A percentile compares a stretch with the other conserved stretches of the same genome.
These are phyloP conservation scores for Tachysurus fulvidraco DNA, from an alignment of 2,113 vertebrate species.

Conservation along the genomic window DNA sequence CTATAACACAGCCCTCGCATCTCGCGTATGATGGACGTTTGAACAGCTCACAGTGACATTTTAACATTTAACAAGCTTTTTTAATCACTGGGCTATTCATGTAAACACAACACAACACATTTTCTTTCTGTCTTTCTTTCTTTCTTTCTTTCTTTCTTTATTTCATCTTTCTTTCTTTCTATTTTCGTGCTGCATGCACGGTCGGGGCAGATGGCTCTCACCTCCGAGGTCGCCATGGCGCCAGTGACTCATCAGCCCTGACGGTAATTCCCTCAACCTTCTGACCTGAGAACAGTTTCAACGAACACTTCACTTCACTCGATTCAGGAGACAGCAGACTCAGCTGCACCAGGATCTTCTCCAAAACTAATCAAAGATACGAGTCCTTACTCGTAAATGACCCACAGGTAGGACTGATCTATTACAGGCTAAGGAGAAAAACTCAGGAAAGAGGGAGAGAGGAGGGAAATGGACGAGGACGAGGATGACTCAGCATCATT, in stretches of 20 bases:
- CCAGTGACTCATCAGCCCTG: slow-evolving; percentile 61
- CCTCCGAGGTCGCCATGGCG: slow-evolving; percentile 63
- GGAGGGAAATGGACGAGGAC: neutral
- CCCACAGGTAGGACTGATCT: neutral
- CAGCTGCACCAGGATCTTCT: neutral
- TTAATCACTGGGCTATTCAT: neutral
- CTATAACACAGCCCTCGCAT: neutral
- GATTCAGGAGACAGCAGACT: neutral
- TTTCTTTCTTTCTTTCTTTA: neutral
- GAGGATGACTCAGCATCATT: slow-evolving; percentile 5
- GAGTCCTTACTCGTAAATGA: neutral
- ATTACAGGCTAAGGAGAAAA: neutral
- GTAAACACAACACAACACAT: neutral
- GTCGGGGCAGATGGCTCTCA: slow-evolving; percentile 59
- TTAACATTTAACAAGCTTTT: neutral
- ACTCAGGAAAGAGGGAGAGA: neutral
- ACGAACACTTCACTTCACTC: neutral
- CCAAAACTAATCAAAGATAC: neutral
- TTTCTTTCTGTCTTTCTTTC: neutral
- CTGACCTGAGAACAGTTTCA: slow-evolving; percentile 33
- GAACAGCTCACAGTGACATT: neutral
- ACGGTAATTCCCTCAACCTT: slow-evolving; percentile 44
- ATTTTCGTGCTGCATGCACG: neutral
- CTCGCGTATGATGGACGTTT: neutral
- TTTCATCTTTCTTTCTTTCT: neutral